Base-by-base conservation (phyloP, 2,888 invertebrate genomes). In the Drosophila testacea region DNA sequence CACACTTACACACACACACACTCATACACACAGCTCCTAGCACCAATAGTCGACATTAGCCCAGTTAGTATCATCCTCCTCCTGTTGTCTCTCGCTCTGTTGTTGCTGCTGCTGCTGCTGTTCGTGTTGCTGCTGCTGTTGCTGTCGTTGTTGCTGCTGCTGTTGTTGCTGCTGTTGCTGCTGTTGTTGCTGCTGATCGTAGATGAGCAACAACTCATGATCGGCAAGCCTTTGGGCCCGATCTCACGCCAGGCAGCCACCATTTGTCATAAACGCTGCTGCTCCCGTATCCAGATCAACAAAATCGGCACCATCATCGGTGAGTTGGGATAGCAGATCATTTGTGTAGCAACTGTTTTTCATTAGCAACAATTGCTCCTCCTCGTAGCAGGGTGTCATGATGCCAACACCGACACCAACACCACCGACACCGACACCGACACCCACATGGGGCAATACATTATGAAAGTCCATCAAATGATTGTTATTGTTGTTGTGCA, bases 281-380 rank as follows among this genome's bases (percentile, higher is more conserved):
- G 92, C 89, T 22, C 92, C 91, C 39, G 92, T 91, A 59, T 93
- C 92, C 77, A 93, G 73, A 73, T 93, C 92, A 4, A 92, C 92
- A 48, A 91, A 92, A 46, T 93, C 92, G n/a, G 89, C 89, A 10
- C 87, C 91, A n/a, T 91, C 91, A 22, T 86, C 91, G 10, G 90
- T 78, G 57, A 92, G 73, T 57, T 91, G 91, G 0, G 91, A 88
- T 27, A 92, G 76, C 46, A 92, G 79, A 72, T 93, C 92, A 32
- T 91, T 91, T 41, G 90, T 80, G n/a, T 73, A 88, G 59, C 79
- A 83, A 60, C 87, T 90, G 73, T 91, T 92, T 68, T 92, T 92
- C 70, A 92, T 90, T 9, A 92, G 83, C 59, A 92, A 82, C 67
- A 85, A 47, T 22, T 85, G 85, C 48, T 83, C 87, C 68, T 92